Evolutionary conservation across 1,140 invertebrate genomes (phyloP), one percentile per base, ranked within the genome.

Genomic region (Eufriesea mexicana): DNA sequence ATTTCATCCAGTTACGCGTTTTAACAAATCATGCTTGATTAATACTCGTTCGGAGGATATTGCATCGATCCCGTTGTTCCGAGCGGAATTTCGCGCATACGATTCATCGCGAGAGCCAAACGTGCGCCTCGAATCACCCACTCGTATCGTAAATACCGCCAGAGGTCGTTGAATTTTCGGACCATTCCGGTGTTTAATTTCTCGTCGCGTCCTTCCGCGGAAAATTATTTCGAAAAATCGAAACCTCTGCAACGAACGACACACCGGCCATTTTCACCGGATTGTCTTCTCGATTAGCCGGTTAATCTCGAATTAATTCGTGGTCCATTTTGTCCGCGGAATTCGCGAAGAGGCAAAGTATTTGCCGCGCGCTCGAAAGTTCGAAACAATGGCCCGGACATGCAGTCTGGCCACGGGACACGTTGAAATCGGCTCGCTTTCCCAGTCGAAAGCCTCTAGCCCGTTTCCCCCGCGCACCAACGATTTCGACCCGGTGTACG

Each of bases 381-480:
- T 4, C 14, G 61, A 57, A 81, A 75, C 72, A 28, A 57, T 42
- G 0, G 8, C 2, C 9, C 18, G 61, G 45, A 77, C 68, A 45
- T 77, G 6, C 28, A 2, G 2, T 10, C 8, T 6, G 35, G 5
- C 8, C 2, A 20, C 42, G 5, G 16, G 14, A 51, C 12, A n/a
- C 42, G 20, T 49, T 55, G n/a, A 28, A 78, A 35, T 76, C 54
- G 57, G 70, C 47, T 61, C 64, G 73, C 64, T 77, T 49, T 68
- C 73, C 51, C 49, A 51, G 6, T 51, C 54, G 64, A 49, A 4
- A 9, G 62, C 16, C 55, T 61, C 54, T 61, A 51, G 64, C 25
- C 73, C 25, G 47, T 83, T 83, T 83, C 35, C 66, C 78, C 70
- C 74, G 66, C 20, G 55, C 45, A 54, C 20, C 55, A 83, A 78